Base-by-base conservation (phyloP, 1,140 invertebrate genomes). In the Neodiprion fabricii region DNA sequence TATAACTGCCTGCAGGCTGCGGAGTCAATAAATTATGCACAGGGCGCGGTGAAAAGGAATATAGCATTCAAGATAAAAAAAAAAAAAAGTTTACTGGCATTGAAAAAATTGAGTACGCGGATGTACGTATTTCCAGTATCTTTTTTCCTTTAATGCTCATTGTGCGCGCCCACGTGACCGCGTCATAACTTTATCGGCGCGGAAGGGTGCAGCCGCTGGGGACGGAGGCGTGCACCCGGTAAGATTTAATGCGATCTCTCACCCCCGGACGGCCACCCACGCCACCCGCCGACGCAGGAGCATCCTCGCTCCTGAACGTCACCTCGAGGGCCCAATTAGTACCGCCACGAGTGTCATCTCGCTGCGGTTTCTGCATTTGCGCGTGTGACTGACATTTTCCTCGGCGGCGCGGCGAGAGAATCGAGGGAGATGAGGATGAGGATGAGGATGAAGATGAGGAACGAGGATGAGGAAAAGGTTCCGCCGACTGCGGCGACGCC, bases 311-410 rank as follows among this genome's bases (percentile, higher is more conserved):
- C 69, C 14, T 14, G 61, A 72, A 79, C 81, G 82, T 86, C 83
- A 86, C 85, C 85, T 87, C 85, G 86, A 87, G 86, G 86, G 85
- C 84, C 85, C 86, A 87, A 87, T 87, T 87, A 87, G 86, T 85
- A 84, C 85, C 84, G 83, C 79, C 84, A 85, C 81, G 83, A 87
- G 86, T 87, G 86, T 87, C 85, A 86, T 87, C 85, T 84, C 83
- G 80, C 79, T 77, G 84, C 80, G 84, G 83, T 86, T 86, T 87
- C 84, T 85, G 81, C 84, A 85, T 85, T 86, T 61, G 53, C 82
- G 80, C 82, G 80, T 85, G 79, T 84, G 80, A 85, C 84, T 87
- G 84, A 80, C 81, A 84, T 85, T 86, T 86, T 86, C 83, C 83
- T 81, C 83, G 79, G 79, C 78, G 12, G 23, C 40, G 49, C 28